Conservation (phyloP, 2,113 vertebrate genomes). For the Sterna hirundo region DNA sequence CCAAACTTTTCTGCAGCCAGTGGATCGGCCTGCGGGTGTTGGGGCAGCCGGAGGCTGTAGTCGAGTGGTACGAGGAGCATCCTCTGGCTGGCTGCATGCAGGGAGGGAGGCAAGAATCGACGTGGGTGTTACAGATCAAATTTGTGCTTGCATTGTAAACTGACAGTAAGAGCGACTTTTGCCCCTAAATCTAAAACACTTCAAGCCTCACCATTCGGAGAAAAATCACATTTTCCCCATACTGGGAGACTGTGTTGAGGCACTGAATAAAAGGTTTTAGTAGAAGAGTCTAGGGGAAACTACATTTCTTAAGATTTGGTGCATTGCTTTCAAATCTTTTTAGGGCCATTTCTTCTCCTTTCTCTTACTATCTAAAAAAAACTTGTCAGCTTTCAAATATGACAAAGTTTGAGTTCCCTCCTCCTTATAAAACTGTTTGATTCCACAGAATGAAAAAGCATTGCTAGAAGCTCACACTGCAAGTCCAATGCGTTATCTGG, state of each 20-base stretch:
- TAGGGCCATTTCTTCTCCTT: background rate
- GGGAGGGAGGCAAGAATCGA: background rate
- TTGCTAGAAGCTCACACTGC: background rate
- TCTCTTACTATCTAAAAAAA: background rate
- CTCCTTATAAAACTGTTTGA: background rate
- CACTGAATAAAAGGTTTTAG: background rate
- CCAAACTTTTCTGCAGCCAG: background rate
- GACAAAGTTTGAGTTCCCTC: background rate
- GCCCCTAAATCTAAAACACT: background rate
- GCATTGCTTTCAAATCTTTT: background rate
- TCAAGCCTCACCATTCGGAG: background rate
- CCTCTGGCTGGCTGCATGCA: background rate
- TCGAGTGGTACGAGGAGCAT: background rate
- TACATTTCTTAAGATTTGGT: background rate
- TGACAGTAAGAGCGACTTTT: background rate
- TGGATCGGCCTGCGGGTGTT: fast-evolving
- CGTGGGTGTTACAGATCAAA: no score
- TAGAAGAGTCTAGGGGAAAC: background rate
- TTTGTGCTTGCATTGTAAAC: background rate
- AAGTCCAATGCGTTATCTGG: background rate
- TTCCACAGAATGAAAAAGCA: background rate
- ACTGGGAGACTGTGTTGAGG: background rate
- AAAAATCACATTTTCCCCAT: background rate
- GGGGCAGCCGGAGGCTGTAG: background rate
- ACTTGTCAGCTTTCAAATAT: background rate